Percentiles rank a stretch among this genome's conserved stretches.
phyloP scores from a whole-genome alignment of 2,888 invertebrate species.

The Schizaphis graminum region DNA sequence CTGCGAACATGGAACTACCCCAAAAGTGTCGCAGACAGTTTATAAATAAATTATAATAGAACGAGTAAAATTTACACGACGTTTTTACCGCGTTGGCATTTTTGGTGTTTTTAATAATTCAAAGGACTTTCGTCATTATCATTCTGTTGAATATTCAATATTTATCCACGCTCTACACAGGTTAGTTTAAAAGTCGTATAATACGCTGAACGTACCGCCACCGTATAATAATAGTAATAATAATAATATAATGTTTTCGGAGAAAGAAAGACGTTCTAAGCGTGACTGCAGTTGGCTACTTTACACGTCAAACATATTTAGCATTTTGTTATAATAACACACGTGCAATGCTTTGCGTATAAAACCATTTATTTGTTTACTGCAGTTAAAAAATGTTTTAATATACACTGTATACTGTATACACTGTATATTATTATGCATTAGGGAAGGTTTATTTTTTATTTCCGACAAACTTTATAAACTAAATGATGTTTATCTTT shows the following conservation, averaged over 20 bases:
- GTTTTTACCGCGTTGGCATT: constrained; percentile 1
- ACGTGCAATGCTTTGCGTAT: background rate
- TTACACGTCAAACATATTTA: background rate
- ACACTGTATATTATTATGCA: background rate
- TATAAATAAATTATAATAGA: constrained; percentile 23
- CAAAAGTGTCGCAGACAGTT: background rate
- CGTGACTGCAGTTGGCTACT: background rate
- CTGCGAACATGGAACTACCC: background rate
- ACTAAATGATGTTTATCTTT: background rate
- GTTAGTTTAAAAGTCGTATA: background rate
- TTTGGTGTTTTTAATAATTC: constrained; percentile 15
- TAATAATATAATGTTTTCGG: background rate
- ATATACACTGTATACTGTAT: background rate
- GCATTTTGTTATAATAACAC: background rate
- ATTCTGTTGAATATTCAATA: constrained; percentile 5
- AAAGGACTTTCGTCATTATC: background rate
- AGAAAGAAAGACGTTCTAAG: background rate
- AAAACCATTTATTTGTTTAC: background rate
- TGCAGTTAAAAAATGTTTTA: background rate
- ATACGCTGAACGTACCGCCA: background rate
- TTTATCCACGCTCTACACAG: background rate
- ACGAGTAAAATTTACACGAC: background rate
- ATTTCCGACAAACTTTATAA: background rate
- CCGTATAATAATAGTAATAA: background rate
- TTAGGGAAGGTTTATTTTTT: background rate